Conservation (phyloP, 1,140 invertebrate species). For the Charaxes varanes region DNA sequence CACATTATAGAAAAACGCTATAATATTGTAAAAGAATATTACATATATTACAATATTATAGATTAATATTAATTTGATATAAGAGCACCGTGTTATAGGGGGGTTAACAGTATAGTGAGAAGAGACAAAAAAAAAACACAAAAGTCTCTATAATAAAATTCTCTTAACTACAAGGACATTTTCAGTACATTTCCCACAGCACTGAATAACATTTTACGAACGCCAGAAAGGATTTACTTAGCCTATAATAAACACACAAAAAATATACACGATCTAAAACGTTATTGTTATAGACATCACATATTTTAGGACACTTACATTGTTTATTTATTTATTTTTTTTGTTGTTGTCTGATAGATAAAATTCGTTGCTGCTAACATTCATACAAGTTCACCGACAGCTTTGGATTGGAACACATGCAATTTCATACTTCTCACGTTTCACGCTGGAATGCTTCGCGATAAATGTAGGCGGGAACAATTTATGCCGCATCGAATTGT, state of each 20-base stretch:
- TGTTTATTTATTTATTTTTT: too few species aligned
- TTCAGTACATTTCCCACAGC: constrained; percentile 22
- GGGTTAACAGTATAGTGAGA: too few species aligned
- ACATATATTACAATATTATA: too few species aligned
- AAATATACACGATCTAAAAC: constrained; percentile 69
- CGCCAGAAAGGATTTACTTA: constrained; percentile 45
- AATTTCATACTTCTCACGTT: too few species aligned
- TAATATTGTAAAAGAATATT: too few species aligned
- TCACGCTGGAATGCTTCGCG: constrained; percentile 22
- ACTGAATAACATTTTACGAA: constrained; percentile 54
- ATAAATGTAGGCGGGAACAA: constrained; percentile 32
- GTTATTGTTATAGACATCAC: constrained; percentile 72
- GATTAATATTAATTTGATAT: too few species aligned
- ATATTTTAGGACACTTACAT: constrained; percentile 64
- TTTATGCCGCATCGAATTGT: constrained; percentile 61
- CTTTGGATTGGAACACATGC: constrained; percentile 36
- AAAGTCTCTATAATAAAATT: too few species aligned
- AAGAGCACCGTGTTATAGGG: too few species aligned
- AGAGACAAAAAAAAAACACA: too few species aligned
- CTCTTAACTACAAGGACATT: constrained; percentile 6
- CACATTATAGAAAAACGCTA: too few species aligned
- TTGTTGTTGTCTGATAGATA: constrained; percentile 54
- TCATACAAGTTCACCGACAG: constrained; percentile 23
- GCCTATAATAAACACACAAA: constrained; percentile 68
- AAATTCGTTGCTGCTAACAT: constrained; percentile 61